Conservation (phyloP, 2,113 vertebrate species). For the Coptodon rendalli region DNA sequence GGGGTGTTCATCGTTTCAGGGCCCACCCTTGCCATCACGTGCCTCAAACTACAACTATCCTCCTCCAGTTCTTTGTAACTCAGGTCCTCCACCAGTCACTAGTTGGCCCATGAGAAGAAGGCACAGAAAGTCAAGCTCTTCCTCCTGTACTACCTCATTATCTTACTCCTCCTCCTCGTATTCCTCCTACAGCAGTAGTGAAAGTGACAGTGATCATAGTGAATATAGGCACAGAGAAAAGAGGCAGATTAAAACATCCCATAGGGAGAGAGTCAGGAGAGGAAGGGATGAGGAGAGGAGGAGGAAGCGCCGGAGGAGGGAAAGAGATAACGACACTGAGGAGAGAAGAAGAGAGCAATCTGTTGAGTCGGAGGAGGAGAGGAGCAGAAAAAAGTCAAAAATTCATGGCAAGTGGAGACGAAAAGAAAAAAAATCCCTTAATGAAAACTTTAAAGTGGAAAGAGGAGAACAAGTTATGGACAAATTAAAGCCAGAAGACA, state of each 20-base stretch:
- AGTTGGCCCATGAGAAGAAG: not conserved
- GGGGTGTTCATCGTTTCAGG: conserved; percentile 28
- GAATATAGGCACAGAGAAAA: conserved; percentile 34
- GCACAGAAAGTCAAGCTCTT: conserved; percentile 44
- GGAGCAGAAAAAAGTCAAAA: not conserved
- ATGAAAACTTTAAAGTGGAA: not conserved
- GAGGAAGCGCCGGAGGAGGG: conserved; percentile 5
- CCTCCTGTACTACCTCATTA: conserved; percentile 46
- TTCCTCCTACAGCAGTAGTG: conserved; percentile 36
- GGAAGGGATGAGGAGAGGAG: conserved; percentile 20
- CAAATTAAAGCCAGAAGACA: not conserved
- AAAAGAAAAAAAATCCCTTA: not conserved
- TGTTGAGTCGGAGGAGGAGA: conserved; percentile 32
- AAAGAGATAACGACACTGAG: not conserved
- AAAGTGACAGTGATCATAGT: conserved; percentile 36
- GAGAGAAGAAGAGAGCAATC: conserved; percentile 46
- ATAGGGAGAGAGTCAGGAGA: conserved; percentile 15
- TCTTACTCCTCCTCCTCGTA: conserved; percentile 58
- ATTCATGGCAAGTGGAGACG: not conserved
- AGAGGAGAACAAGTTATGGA: not conserved
- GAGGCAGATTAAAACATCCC: conserved; percentile 18
- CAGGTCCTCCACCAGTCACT: not conserved
- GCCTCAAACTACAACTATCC: conserved; percentile 9
- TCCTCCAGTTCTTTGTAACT: not conserved
- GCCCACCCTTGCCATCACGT: not conserved